Base-by-base conservation (phyloP, 2,888 invertebrate genomes). In the Anaspis maculata region DNA sequence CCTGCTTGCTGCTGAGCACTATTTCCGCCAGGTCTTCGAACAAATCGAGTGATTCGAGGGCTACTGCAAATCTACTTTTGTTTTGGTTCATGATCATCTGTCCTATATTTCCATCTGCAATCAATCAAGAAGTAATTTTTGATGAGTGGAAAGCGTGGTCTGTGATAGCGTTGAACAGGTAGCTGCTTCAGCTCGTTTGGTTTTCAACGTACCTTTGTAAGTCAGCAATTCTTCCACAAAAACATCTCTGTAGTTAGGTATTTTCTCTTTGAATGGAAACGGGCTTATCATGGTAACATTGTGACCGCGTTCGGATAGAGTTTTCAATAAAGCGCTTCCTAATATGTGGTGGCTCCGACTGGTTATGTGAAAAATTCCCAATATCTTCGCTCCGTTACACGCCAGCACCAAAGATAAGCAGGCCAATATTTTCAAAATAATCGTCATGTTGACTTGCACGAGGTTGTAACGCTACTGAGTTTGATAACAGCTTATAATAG, bases 1-100 rank as follows among this genome's bases (percentile, higher is more conserved):
- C 24, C 10, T 24, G 4, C 12, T 24, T 10, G 24, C 12, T 24
- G 7, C 4, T 9, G 4, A 24, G 24, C 5, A 24, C 12, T 10
- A 11, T 5, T 5, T 24, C 24, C 9, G 12, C 4, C 3, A 73
- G 56, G 25, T 82, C 69, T 1, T 62, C 4, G 7, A 10, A 24
- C 24, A 24, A n/a, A n/a, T n/a, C n/a, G n/a, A n/a, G n/a, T n/a
- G n/a, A n/a, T n/a, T n/a, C n/a, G n/a, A n/a, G n/a, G n/a, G n/a
- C n/a, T n/a, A n/a, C n/a, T n/a, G n/a, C n/a, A n/a, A n/a, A n/a
- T n/a, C n/a, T n/a, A n/a, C n/a, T n/a, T n/a, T n/a, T n/a, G n/a
- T n/a, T n/a, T n/a, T n/a, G n/a, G n/a, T n/a, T n/a, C n/a, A n/a
- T n/a, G n/a, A n/a, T n/a, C n/a, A n/a, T n/a, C n/a, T n/a, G n/a